A percentile compares a stretch with the other conserved stretches of the same genome.
phyloP scores from a whole-genome alignment of 2,113 vertebrate species.

The Leucopsar rothschildi region DNA sequence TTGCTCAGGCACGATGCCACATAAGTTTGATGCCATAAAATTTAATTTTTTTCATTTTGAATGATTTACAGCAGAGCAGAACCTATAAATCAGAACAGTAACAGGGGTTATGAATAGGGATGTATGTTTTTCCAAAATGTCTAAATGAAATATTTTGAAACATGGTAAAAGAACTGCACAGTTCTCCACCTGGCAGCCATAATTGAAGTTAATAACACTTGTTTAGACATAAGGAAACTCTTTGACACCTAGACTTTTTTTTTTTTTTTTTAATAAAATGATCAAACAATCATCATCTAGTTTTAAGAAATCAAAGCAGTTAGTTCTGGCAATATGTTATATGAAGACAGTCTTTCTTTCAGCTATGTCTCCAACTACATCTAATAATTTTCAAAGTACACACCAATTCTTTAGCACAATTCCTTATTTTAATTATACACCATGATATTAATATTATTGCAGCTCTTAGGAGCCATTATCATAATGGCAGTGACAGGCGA shows the following conservation, averaged over 20 bases:
- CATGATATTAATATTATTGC: constrained; percentile 56
- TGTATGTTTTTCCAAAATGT: constrained; percentile 89
- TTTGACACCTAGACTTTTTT: constrained; percentile 81
- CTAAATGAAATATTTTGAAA: constrained; percentile 87
- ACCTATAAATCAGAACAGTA: constrained; percentile 88
- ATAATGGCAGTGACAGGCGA: background rate
- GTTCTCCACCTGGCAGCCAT: constrained; percentile 86
- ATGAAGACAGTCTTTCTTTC: constrained; percentile 66
- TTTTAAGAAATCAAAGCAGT: constrained; percentile 78
- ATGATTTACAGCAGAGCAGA: constrained; percentile 77
- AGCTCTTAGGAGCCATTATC: constrained; percentile 1
- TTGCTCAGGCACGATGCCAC: constrained; percentile 72
- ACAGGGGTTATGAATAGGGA: constrained; percentile 87
- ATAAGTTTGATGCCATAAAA: constrained; percentile 72
- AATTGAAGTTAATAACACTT: constrained; percentile 89
- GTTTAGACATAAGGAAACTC: constrained; percentile 84
- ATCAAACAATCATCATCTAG: constrained; percentile 83
- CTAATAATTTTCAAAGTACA: constrained; percentile 70
- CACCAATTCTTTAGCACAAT: constrained; percentile 50
- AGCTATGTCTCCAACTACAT: constrained; percentile 67
- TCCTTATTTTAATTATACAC: constrained; percentile 58
- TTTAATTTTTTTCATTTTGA: constrained; percentile 80
- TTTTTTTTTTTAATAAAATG: constrained; percentile 80
- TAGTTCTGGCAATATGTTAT: constrained; percentile 72
- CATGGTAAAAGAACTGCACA: constrained; percentile 80